Conservation (phyloP, 2,797 vertebrate genomes). For the Toxotes lorentzi region DNA sequence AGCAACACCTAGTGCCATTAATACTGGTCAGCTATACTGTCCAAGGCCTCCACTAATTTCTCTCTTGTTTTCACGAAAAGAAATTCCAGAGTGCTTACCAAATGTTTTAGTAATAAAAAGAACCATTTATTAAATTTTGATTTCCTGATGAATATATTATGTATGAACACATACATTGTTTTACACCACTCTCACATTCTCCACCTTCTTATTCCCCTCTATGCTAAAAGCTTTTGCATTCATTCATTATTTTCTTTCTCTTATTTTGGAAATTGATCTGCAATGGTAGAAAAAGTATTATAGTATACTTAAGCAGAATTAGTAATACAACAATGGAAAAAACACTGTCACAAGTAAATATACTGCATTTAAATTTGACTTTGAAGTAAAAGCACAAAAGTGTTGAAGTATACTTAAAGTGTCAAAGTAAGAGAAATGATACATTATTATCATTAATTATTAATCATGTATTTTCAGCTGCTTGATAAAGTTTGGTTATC, state of each 20-base stretch:
- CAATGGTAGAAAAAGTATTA: not conserved
- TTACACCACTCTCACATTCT: not conserved
- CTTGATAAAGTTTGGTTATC: not conserved
- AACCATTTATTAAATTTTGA: not conserved
- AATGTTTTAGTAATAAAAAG: not conserved
- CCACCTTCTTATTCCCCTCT: not conserved
- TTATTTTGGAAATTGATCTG: not conserved
- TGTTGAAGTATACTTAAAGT: not conserved
- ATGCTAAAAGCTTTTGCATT: not conserved
- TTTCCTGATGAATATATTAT: not conserved
- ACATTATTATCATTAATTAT: not conserved
- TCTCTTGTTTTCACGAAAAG: conserved; percentile 4
- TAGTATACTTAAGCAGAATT: not conserved
- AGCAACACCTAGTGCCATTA: conserved; percentile 54
- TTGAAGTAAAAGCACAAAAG: not conserved
- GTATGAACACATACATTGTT: no score
- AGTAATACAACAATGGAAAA: not conserved
- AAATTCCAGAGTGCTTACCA: not conserved
- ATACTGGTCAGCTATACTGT: conserved; percentile 42
- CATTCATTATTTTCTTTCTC: not conserved
- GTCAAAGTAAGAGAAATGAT: not conserved
- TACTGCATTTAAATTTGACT: no score
- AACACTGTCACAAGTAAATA: no score
- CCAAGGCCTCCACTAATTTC: not conserved
- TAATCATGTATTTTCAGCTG: not conserved